phyloP scores from a whole-genome alignment of 2,888 invertebrate species.

The Dinocampus coccinellae region DNA sequence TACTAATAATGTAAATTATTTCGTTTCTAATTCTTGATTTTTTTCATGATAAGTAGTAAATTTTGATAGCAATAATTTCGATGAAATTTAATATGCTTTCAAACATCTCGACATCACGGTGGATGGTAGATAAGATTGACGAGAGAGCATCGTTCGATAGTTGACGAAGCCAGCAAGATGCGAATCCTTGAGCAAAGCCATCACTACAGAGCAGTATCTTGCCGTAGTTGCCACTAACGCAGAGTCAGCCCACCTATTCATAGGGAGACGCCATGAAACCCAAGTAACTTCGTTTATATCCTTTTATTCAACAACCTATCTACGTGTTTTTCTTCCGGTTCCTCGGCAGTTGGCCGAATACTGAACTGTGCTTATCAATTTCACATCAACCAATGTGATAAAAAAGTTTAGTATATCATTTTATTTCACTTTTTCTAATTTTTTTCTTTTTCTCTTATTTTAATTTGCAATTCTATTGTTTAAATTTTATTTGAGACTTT shows the following conservation, averaged over 20 bases:
- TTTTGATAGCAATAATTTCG: not conserved
- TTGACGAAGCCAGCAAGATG: slow-evolving; percentile 20
- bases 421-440: not conserved
- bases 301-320: slow-evolving; percentile 44
- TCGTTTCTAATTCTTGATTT: no score
- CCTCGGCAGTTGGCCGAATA: slow-evolving; percentile 21
- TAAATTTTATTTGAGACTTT: no score
- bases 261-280: slow-evolving; percentile 52
- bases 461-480: not conserved
- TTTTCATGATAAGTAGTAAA: not conserved
- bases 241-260: slow-evolving; percentile 13
- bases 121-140: slow-evolving; percentile 20
- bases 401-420: slow-evolving; percentile 9
- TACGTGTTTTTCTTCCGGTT: slow-evolving; percentile 31
- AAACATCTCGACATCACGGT: not conserved
- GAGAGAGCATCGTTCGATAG: slow-evolving; percentile 31
- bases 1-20: not conserved
- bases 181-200: slow-evolving; percentile 14
- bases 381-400: slow-evolving; percentile 18
- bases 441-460: not conserved
- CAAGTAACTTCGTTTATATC: slow-evolving; percentile 56
- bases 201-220: not conserved
- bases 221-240: slow-evolving; percentile 26
- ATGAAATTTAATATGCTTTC: not conserved
- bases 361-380: slow-evolving; percentile 16